Conservation (phyloP, 2,113 vertebrate species). For the Aramus guarauna region DNA sequence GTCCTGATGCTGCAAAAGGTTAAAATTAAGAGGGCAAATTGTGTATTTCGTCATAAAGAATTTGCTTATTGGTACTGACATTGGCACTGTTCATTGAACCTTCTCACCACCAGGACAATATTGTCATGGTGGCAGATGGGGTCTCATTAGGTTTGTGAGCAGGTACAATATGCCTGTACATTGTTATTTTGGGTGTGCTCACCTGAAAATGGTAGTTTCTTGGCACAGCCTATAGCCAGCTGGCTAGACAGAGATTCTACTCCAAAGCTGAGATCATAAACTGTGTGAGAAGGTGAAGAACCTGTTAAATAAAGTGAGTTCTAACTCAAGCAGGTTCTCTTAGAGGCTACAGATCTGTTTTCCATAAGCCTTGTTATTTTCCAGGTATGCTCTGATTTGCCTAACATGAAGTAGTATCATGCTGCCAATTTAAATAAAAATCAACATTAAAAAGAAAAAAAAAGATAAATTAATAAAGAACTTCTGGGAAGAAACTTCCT, state of each 20-base stretch:
- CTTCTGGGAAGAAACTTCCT: not conserved
- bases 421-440: not conserved
- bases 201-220: not conserved
- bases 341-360: not conserved
- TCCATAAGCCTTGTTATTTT: not conserved
- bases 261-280: not conserved
- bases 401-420: not conserved
- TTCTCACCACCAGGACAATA: not conserved
- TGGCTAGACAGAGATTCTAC: not conserved
- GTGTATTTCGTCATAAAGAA: not conserved
- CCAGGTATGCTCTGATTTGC: not conserved
- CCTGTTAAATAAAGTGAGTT: not conserved
- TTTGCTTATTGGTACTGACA: not conserved
- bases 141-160: not conserved
- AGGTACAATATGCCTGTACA: not conserved
- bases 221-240: not conserved
- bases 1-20: not conserved
- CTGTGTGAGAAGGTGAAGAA: not conserved
- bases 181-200: not conserved
- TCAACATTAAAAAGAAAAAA: not conserved
- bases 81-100: not conserved
- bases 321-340: not conserved
- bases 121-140: not conserved
- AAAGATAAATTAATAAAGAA: not conserved
- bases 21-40: not conserved